phyloP scores from a whole-genome alignment of 1,140 invertebrate genomes.

The Diprion similis region DNA sequence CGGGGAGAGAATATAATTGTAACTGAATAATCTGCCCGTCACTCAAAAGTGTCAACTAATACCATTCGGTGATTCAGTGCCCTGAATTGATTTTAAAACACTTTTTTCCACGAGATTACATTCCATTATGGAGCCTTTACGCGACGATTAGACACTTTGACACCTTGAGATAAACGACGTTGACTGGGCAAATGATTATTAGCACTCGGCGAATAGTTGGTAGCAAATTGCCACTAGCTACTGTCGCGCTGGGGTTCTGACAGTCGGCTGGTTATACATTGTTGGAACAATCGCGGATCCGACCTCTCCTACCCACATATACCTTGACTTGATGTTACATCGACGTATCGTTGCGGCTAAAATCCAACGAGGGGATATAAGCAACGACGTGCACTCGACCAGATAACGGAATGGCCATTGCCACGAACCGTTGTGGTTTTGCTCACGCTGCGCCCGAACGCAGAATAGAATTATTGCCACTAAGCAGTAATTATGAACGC shows the following conservation, averaged over 20 bases:
- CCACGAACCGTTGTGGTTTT: not conserved
- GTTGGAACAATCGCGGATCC: too few relatives aligned
- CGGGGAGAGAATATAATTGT: not conserved
- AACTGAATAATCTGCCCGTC: not conserved
- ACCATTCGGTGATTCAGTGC: not conserved
- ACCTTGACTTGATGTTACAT: not conserved
- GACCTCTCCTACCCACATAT: too few relatives aligned
- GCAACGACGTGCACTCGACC: not conserved
- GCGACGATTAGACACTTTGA: not conserved
- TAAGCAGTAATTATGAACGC: not conserved
- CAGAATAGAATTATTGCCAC: not conserved
- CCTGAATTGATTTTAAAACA: not conserved
- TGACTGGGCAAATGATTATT: too few relatives aligned
- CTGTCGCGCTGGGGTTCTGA: too few relatives aligned
- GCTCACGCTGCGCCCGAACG: not conserved
- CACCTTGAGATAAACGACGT: not conserved
- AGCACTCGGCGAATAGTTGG: too few relatives aligned
- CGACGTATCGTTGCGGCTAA: not conserved
- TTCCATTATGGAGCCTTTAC: not conserved
- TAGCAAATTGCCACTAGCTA: too few relatives aligned
- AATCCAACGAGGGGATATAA: not conserved
- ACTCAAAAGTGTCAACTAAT: not conserved
- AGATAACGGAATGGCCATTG: conserved; percentile 5
- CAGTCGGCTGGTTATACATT: too few relatives aligned
- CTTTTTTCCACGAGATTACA: not conserved